Base-by-base conservation (phyloP, 1,140 invertebrate species). In the Rhagoletis pomonella region DNA sequence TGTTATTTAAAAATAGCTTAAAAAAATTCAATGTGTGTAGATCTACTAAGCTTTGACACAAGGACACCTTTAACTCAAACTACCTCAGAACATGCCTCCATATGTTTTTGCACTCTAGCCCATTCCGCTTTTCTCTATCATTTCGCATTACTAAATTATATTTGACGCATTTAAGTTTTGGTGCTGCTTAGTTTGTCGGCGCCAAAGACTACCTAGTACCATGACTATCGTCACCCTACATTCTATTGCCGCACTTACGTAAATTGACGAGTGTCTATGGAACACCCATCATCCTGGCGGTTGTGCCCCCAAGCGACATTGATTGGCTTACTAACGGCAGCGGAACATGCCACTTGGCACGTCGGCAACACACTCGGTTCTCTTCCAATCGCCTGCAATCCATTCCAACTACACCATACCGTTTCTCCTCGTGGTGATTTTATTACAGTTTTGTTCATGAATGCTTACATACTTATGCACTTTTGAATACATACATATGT, bases 341-440 rank as follows among this genome's bases (percentile, higher is more conserved):
- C 73, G 73, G n/a, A 81, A 50, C 73, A 81, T 81, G 73, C 47
- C 73, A 81, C 73, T 81, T 81, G 50, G 47, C 73, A 81, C 73
- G 47, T 81, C 73, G 73, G n/a, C 44, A 50, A 17, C 47, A 29
- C 73, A 14, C 14, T 73, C 29, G 12, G 12, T 69, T 69, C 29
- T 69, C 39, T 69, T 69, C 4, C 39, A 55, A 55, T 62, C 39
- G 42, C 65, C 58, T 12, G 6, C 58, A 7, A 6, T 7, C 58
- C 58, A 7, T 12, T 17, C 65, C 29, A 10, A 17, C 29, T 42
- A 5, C 14, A 73, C 17, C 17, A n/a, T 6, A 62, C 10, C 60
- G 12, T 62, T 14, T 12, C 60, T 17, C 60, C 60, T 62, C 60
- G 17, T 64, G 29, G n/a, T 6, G 29, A 29, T 29, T 29, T 29